phyloP scores from a whole-genome alignment of 2,113 vertebrate genomes.

The Condylura cristata region DNA sequence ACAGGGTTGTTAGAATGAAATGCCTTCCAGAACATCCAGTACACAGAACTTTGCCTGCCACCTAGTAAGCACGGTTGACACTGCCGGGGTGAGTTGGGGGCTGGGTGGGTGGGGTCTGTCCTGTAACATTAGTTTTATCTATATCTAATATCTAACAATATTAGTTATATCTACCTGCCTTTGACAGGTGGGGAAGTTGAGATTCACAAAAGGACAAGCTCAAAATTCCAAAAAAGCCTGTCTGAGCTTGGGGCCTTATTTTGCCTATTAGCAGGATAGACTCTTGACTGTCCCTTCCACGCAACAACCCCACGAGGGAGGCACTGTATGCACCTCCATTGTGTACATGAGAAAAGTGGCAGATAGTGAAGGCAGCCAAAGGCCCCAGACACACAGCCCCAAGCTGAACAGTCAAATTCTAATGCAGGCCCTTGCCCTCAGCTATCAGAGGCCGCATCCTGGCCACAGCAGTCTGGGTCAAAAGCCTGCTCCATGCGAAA shows the following conservation, averaged over 20 bases:
- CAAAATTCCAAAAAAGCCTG: neutral
- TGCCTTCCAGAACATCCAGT: neutral
- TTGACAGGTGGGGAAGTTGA: neutral
- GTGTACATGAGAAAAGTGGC: neutral
- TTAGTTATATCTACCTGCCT: neutral
- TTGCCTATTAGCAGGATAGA: neutral
- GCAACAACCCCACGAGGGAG: neutral
- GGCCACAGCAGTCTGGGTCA: neutral
- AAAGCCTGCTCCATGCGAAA: neutral
- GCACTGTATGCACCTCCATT: neutral
- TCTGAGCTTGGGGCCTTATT: neutral
- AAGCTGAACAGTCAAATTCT: fast-evolving
- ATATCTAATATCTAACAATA: no score
- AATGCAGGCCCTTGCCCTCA: fast-evolving
- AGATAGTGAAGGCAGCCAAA: neutral
- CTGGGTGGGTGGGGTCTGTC: no score
- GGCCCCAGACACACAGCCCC: neutral
- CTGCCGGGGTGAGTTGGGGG: no score
- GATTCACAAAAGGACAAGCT: neutral
- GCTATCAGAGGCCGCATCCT: fast-evolving
- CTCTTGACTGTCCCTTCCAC: fast-evolving
- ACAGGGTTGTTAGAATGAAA: neutral
- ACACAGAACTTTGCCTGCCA: neutral
- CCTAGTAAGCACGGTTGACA: neutral
- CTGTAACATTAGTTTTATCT: no score